Evolutionary conservation across 2,888 invertebrate genomes (phyloP).

Genomic region (Colletes collaris): DNA sequence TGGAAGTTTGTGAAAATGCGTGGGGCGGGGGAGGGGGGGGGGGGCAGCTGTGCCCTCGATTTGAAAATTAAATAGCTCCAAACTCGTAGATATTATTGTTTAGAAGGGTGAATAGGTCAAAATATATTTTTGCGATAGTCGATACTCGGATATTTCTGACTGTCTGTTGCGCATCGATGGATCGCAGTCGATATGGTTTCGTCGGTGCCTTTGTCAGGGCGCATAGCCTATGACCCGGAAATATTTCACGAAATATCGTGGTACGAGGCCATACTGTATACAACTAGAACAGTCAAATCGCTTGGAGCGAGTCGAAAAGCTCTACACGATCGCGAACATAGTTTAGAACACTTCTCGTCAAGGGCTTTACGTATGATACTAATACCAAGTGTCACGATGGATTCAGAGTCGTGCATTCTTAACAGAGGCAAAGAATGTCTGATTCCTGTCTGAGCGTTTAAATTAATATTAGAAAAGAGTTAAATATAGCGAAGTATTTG

Average conservation of each 20-base stretch:
- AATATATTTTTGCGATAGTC: not conserved
- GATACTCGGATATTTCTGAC: not conserved
- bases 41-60: too few relatives aligned
- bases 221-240: slow-evolving; percentile 25
- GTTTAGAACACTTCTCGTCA: slow-evolving; percentile 7
- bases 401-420: too few relatives aligned
- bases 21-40: too few relatives aligned
- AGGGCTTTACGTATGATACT: slow-evolving; percentile 21
- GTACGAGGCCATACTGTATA: slow-evolving; percentile 52
- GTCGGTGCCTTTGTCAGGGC: slow-evolving; percentile 35
- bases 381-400: not conserved
- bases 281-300: slow-evolving; percentile 47
- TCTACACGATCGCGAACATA: slow-evolving; percentile 33
- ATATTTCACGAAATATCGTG: slow-evolving; percentile 55
- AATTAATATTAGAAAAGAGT: too few relatives aligned
- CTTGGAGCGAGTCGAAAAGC: slow-evolving; percentile 36
- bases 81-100: too few relatives aligned
- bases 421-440: too few relatives aligned
- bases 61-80: too few relatives aligned
- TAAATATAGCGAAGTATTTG: too few relatives aligned
- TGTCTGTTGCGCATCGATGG: slow-evolving; percentile 17
- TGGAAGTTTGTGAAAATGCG: too few relatives aligned
- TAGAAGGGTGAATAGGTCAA: not conserved
- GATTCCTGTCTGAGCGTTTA: too few relatives aligned
- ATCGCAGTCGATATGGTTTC: slow-evolving; percentile 26